Evolutionary conservation across 2,113 vertebrate genomes (phyloP), one percentile per base, ranked within the genome.

Genomic region (Semnornis frantzii): DNA sequence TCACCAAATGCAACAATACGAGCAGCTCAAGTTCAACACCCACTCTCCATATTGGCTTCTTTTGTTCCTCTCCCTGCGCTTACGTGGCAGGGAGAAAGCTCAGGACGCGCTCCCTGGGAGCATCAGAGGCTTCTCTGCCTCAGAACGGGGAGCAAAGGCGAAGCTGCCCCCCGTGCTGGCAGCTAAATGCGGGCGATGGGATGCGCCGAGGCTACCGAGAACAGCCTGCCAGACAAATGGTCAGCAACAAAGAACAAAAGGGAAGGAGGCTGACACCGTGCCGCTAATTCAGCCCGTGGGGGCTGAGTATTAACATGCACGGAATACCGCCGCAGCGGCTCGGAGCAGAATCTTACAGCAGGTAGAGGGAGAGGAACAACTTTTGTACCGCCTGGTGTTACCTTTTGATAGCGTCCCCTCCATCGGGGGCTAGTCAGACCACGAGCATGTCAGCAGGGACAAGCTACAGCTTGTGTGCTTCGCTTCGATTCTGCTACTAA

Each of bases 1-100:
- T 97, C 97, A 96, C 98, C 97, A 97, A 98, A 97, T 97, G 98
- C 97, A 98, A 97, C 97, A 96, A 97, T 96, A 91, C 57, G 97
- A 98, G 97, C 98, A 97, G 97, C 97, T 97, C 93, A 92, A 95
- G 96, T 91, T 96, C 80, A 25, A 98, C 96, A 97, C 97, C 97
- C 97, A 97, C 97, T 91, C 97, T 97, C 97, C 94, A 94, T 77
- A 94, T 87, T 96, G 97, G 87, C 96, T 96, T 89, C 84, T 79
- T 96, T 91, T 93, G 87, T 95, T 94, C 96, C n/a, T 59, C 97
- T 97, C 87, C 93, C 90, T 13, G 48, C 27, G 1, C 55, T 69
- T 46, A 28, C 69, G 66, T 86, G 4, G 37, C 8, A 33, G 75
- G 95, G 95, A 94, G n/a, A 78, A 87, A 90, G 73, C 90, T 74